Evolutionary conservation across 1,140 invertebrate species (phyloP).

Genomic region (Drosophila leontia): DNA sequence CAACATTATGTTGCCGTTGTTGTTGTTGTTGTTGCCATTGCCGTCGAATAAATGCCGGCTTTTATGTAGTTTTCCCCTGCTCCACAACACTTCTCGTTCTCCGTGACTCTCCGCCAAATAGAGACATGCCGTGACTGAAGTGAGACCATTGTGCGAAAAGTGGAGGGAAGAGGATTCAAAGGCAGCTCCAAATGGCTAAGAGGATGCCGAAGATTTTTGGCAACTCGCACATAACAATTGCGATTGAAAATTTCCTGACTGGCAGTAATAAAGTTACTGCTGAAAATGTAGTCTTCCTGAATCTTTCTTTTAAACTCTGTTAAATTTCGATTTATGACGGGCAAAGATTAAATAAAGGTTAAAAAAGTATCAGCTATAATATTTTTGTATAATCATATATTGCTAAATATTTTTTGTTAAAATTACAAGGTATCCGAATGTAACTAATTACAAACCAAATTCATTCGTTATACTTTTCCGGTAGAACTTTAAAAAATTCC

Average conservation of each 20-base stretch:
- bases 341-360: no score
- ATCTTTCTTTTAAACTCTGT: not conserved
- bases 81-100: not conserved
- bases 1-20: slow-evolving; percentile 70
- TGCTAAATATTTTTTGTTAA: no score
- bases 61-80: slow-evolving; percentile 58
- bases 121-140: slow-evolving; percentile 60
- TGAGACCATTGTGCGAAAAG: slow-evolving; percentile 41
- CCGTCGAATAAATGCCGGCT: slow-evolving; percentile 69
- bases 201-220: slow-evolving; percentile 47
- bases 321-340: not conserved
- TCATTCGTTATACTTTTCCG: not conserved
- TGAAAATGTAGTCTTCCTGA: not conserved
- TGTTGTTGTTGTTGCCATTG: slow-evolving; percentile 45
- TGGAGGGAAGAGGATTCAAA: slow-evolving; percentile 25
- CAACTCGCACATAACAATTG: slow-evolving; percentile 43
- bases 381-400: no score
- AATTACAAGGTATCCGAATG: not conserved
- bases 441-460: not conserved
- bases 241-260: slow-evolving; percentile 38
- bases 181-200: slow-evolving; percentile 15
- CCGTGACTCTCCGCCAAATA: slow-evolving; percentile 20
- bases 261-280: slow-evolving; percentile 8
- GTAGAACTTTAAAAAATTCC: not conserved
- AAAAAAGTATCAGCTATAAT: no score